Evolutionary conservation across 1,140 invertebrate species (phyloP), one percentile per base, ranked within the genome.

Genomic region (Drosophila carrolli): DNA sequence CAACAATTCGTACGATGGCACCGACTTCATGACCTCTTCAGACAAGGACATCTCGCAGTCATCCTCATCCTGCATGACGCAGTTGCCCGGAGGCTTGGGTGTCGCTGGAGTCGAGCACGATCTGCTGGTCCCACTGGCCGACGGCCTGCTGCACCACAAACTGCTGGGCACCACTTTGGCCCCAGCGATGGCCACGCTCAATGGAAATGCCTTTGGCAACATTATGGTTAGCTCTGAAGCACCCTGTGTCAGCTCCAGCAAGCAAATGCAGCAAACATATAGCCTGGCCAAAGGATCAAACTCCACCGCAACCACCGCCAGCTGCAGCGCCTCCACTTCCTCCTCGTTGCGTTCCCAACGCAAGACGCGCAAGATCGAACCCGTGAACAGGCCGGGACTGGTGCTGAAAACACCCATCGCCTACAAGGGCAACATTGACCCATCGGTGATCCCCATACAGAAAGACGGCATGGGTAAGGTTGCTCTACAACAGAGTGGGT

Each of bases 381-480:
- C 95, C 13, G 94, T 96, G 27, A 95, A 96, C 86, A 95, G 96
- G 92, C 96, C 96, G 67, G 95, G 95, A 43, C 92, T 97, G 47
- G 95, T 96, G 75, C 91, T 97, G 40, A 96, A 96, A 92, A 96
- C 96, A 59, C 96, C 96, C 46, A 96, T 96, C 78, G 96, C 96
- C 38, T 97, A 96, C 93, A 95, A 96, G 79, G 95, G 96, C 70
- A 95, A 96, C 88, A 96, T 96, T 48, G 96, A 96, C 93, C 93
- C 95, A 38, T 96, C 95, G 84, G 95, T 96, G 61, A 96, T 96
- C 92, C 96, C 96, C 41, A 96, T 96, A 88, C 94, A 95, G 78
- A 95, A 95, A 93, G 96, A 97, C 93, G 96, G 96, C 81, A 97
- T 97, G 94, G 96, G 96, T 97, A 93, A 93, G 93, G 92, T 80